Conservation (phyloP, 2,888 invertebrate species). For the Exocentrus adspersus region DNA sequence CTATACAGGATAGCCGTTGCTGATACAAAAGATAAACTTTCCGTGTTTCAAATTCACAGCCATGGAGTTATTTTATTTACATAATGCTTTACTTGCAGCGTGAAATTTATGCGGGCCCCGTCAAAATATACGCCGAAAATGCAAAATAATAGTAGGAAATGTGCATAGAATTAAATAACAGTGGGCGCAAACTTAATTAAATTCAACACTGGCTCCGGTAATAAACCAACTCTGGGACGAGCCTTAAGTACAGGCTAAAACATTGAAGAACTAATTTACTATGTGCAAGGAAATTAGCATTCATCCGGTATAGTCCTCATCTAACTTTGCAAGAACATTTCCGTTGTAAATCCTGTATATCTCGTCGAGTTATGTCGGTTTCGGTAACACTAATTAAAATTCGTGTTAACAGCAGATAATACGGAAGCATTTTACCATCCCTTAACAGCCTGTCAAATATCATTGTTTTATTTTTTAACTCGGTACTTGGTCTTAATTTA, state of each 20-base stretch:
- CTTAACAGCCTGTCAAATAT: background rate
- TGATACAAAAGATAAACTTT: too few species aligned
- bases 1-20: too few species aligned
- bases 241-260: conserved; percentile 17
- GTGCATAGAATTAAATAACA: conserved; percentile 21
- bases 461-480: too few species aligned
- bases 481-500: too few species aligned
- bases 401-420: background rate
- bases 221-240: conserved; percentile 24
- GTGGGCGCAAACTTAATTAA: conserved; percentile 33
- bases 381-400: conserved; percentile 5
- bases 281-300: conserved; percentile 46
- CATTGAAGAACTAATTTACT: conserved; percentile 42
- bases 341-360: conserved; percentile 20
- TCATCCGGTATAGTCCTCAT: conserved; percentile 38
- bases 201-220: conserved; percentile 29
- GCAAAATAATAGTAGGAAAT: conserved; percentile 12
- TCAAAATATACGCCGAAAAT: background rate
- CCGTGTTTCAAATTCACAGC: too few species aligned
- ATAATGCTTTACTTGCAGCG: background rate
- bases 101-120: background rate
- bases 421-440: background rate
- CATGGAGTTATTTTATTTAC: too few species aligned
- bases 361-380: conserved; percentile 11
- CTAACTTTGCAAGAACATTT: conserved; percentile 11